Percentiles rank a stretch among this genome's conserved stretches.
Evolutionary conservation across 1,140 invertebrate genomes (phyloP).

Genomic region (Yoshiicerus persimilis): DNA sequence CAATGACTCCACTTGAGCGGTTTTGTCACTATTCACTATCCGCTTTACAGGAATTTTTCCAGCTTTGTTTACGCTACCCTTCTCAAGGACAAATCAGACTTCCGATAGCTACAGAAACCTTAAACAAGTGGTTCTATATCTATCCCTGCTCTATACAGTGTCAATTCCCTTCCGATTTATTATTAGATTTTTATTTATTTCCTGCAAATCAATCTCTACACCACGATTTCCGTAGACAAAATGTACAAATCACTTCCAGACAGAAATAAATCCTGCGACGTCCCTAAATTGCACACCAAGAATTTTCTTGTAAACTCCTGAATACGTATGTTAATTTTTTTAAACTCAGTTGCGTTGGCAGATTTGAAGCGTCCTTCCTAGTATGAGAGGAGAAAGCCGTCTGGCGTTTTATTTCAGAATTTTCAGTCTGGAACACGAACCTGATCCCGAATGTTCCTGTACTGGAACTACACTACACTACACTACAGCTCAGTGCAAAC

Average conservation of each 20-base stretch:
- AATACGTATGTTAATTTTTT: background rate
- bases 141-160: background rate
- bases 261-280: too few species aligned
- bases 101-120: background rate
- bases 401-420: slow-evolving; percentile 44
- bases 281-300: too few species aligned
- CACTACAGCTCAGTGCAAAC: background rate
- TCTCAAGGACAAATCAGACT: background rate
- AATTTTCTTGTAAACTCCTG: too few species aligned
- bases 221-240: too few species aligned
- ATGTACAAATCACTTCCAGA: too few species aligned
- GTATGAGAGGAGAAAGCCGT: slow-evolving; percentile 30
- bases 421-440: background rate
- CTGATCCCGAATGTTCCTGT: background rate
- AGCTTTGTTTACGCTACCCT: background rate
- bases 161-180: background rate
- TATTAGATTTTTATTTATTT: too few species aligned
- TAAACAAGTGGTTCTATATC: background rate
- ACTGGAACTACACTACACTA: background rate
- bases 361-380: background rate
- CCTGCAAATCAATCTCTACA: too few species aligned
- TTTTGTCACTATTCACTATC: background rate
- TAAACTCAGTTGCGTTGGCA: background rate
- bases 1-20: background rate
- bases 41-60: background rate